These are phyloP conservation scores for Tipula unca DNA, from an alignment of 2,888 invertebrate genomes.

Conservation along the genomic window DNA sequence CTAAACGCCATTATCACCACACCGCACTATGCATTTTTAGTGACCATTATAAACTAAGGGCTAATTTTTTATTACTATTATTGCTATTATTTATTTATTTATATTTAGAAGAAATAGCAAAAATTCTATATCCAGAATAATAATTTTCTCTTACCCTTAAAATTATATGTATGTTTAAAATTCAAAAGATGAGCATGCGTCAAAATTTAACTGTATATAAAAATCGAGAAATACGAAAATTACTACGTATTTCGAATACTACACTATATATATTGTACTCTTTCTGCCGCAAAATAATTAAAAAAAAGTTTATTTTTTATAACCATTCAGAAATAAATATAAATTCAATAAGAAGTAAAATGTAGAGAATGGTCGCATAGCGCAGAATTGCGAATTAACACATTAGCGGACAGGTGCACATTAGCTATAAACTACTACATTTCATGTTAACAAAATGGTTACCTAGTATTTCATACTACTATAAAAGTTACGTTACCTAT, in stretches of 20 bases:
- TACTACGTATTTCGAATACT: not conserved
- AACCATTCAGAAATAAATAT: slow-evolving; percentile 1
- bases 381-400: slow-evolving; percentile 2
- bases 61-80: slow-evolving; percentile 3
- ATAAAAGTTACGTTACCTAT: not conserved
- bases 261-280: not conserved
- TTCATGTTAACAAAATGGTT: not conserved
- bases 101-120: not conserved
- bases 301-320: not conserved
- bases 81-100: not conserved
- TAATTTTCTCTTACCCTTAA: slow-evolving; percentile 1
- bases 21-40: not conserved
- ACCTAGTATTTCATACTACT: not conserved
- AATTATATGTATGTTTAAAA: not conserved
- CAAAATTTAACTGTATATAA: not conserved
- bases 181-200: not conserved
- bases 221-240: not conserved
- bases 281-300: not conserved
- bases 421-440: not conserved
- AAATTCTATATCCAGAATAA: not conserved
- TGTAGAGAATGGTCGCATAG: not conserved
- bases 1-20: not conserved
- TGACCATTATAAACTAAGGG: not conserved
- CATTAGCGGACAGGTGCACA: not conserved
- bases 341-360: not conserved